Base-by-base conservation (phyloP, 2,888 invertebrate genomes). In the Halictus quadricinctus region DNA sequence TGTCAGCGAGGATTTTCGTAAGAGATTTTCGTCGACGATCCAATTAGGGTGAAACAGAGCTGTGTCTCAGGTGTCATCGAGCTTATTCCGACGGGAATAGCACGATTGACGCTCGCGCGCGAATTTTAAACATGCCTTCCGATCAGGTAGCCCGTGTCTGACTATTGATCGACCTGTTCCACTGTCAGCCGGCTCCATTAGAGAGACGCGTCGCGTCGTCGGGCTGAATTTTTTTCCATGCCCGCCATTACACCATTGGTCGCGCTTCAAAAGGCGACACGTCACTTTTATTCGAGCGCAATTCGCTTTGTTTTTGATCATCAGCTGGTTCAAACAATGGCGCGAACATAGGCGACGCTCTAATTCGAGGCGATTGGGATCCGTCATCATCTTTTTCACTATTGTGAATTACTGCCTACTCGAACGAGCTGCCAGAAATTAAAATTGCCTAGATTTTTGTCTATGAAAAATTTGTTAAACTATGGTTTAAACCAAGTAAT, bases 131-230 rank as follows among this genome's bases (percentile, higher is more conserved):
- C 69, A 21, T 41, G 69, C n/a, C 69, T 13, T 69, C 69, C n/a
- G 69, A 69, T 69, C 21, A n/a, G n/a, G 2, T 36, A 21, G 21
- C 21, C 41, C 21, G 21, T 21, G 69, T 41, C 69, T 41, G 69
- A 43, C 69, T 69, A 69, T 69, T 41, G 69, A 43, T 69, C 69
- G 43, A 41, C 41, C 69, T 69, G 69, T 43, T 69, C 41, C 41
- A 43, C 69, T 69, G 41, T 43, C 69, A 41, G 69, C 12, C 41
- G 5, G 36, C 69, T 41, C 69, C 69, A 69, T 69, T 69, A 69
- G 21, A 69, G 36, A 18, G 25, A 29, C 66, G 29, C 36, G 36
- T 69, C 21, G 10, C 69, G 5, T 12, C 69, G 29, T n/a, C 41
- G 5, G 10, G 21, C 8, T 12, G 69, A 10, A 69, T 69, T 69